A percentile compares a stretch with the other conserved stretches of the same genome.
phyloP scores from a whole-genome alignment of 1,140 invertebrate species.

The Hestina assimilis region DNA sequence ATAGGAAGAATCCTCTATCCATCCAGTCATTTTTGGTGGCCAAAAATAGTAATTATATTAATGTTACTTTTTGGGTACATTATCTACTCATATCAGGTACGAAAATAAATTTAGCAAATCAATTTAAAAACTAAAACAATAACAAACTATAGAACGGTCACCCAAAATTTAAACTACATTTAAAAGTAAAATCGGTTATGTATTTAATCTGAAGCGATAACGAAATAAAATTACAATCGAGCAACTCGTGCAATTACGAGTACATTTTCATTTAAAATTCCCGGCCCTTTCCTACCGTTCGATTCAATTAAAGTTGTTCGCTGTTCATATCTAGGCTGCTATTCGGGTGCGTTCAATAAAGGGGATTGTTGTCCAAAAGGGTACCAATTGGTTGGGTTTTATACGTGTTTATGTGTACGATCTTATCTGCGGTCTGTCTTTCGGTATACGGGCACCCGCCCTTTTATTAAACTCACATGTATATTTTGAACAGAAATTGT shows the following conservation, averaged over 20 bases:
- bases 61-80: no score
- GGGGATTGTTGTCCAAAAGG: constrained; percentile 50
- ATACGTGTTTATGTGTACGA: constrained; percentile 66
- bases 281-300: constrained; percentile 44
- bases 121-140: no score
- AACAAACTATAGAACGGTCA: no score
- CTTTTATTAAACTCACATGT: constrained; percentile 64
- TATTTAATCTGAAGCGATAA: constrained; percentile 26
- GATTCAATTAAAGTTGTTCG: constrained; percentile 66
- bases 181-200: constrained; percentile 14
- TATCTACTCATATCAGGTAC: no score
- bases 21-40: no score
- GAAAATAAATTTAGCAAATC: no score
- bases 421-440: constrained; percentile 65
- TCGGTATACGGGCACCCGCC: constrained; percentile 54
- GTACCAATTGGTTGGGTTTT: constrained; percentile 65
- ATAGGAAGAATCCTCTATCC: no score
- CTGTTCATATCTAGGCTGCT: constrained; percentile 46
- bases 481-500: constrained; percentile 35
- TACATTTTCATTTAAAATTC: constrained; percentile 60
- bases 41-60: no score
- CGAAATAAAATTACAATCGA: constrained; percentile 25
- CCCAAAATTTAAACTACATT: not conserved
- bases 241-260: constrained; percentile 47
- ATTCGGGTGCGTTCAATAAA: constrained; percentile 48